Percentiles rank a stretch among this genome's conserved stretches.
These are phyloP conservation scores for Orthosia cruda DNA, from an alignment of 2,888 invertebrate species.

Conservation along the genomic window DNA sequence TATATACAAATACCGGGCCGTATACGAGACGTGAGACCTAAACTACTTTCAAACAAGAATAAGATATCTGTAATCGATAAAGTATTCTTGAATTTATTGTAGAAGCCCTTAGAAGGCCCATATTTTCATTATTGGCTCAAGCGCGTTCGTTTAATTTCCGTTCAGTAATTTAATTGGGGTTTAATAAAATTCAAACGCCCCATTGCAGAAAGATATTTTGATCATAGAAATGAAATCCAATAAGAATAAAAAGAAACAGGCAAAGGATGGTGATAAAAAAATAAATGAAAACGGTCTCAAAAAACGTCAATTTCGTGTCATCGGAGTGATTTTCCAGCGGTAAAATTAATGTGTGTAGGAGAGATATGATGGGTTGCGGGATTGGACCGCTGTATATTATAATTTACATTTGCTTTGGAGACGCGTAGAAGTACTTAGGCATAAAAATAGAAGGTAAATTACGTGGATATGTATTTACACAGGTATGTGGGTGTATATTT, in stretches of 20 bases:
- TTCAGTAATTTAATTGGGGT: slow-evolving; percentile 44
- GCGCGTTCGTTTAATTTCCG: slow-evolving; percentile 42
- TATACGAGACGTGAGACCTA: not conserved
- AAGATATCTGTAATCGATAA: slow-evolving; percentile 7
- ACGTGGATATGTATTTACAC: too few relatives aligned
- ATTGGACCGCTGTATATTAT: slow-evolving; percentile 34
- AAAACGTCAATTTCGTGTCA: slow-evolving; percentile 74
- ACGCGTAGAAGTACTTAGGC: slow-evolving; percentile 1
- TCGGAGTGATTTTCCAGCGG: slow-evolving; percentile 70
- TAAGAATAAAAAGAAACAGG: slow-evolving; percentile 77
- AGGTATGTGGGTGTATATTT: not conserved
- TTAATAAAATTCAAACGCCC: slow-evolving; percentile 61
- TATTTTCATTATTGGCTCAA: slow-evolving; percentile 16
- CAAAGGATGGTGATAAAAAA: slow-evolving; percentile 76
- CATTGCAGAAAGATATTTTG: slow-evolving; percentile 58
- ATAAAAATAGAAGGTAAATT: slow-evolving; percentile 7
- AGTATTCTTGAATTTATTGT: not conserved
- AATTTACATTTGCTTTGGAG: slow-evolving; percentile 43
- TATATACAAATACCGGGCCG: too few relatives aligned
- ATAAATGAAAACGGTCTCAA: slow-evolving; percentile 76
- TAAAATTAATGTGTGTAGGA: slow-evolving; percentile 73
- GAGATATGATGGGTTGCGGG: slow-evolving; percentile 52
- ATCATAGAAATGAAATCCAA: slow-evolving; percentile 75
- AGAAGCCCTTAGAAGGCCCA: too few relatives aligned
- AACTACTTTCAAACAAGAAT: slow-evolving; percentile 5